phyloP scores from a whole-genome alignment of 2,113 vertebrate species.

The Gymnarchus niloticus region DNA sequence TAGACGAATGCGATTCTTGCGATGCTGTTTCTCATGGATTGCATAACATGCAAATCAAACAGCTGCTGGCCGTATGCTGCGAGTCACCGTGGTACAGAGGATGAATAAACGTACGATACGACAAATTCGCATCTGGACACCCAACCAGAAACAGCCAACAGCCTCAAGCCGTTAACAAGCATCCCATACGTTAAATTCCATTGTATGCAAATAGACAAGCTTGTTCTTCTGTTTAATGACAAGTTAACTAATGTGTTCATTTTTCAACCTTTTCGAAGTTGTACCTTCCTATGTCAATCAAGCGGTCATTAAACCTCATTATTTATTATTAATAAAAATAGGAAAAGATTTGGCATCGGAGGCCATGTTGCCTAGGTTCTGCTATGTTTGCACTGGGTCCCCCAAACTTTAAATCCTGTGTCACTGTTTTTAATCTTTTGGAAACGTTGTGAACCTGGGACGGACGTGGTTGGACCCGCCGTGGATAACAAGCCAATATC shows the following conservation, averaged over 20 bases:
- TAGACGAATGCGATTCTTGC: neutral
- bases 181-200: neutral
- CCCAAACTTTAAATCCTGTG: neutral
- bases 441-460: neutral
- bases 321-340: neutral
- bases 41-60: slow-evolving; percentile 26
- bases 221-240: neutral
- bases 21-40: neutral
- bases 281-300: neutral
- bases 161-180: neutral
- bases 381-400: neutral
- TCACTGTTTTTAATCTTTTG: neutral
- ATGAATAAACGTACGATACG: neutral
- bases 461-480: neutral
- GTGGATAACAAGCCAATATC: too few relatives aligned
- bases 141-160: neutral
- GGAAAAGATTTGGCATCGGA: neutral
- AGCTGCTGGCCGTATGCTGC: slow-evolving; percentile 28
- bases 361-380: neutral
- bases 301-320: neutral
- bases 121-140: slow-evolving; percentile 16
- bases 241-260: neutral
- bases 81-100: neutral
- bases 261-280: neutral
- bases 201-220: neutral